Base-by-base conservation (phyloP, 1,140 invertebrate genomes). In the Chlorops oryzae region DNA sequence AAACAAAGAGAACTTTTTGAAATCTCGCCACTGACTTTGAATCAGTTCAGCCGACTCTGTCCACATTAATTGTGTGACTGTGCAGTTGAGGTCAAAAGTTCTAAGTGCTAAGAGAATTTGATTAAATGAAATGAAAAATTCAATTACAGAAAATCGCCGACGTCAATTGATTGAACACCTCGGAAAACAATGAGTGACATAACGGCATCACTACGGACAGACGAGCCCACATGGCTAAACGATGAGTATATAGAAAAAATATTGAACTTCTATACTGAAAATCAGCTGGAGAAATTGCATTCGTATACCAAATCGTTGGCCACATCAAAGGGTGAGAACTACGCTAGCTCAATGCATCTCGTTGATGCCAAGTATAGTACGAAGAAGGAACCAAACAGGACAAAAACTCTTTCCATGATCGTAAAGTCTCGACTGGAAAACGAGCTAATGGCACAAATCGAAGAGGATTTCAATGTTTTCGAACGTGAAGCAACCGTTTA, bases 261-360 rank as follows among this genome's bases (percentile, higher is more conserved):
- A 9, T 20, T 54, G 10, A 27, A 27, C 7, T 24, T 25, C 3
- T 50, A 50, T 25, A 35, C 35, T 7, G 24, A 50, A 9, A 28
- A 22, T 17, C 5, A 37, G 3, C 5, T 45, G n/a, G 17, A 15
- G 2, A 13, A 20, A 17, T 17, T 50, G 6, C 44, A 34, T 2
- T 40, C 2, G 25, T 55, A 37, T 25, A 32, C 27, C 3, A 51
- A 51, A 43, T 13, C 23, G 27, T 37, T 47, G 22, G 51, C 47
- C n/a, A 53, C 55, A n/a, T 18, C 12, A 3, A 55, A 55, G 43
- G 47, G 52, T 41, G 56, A 57, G 47, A 55, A 57, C 25, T 57
- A 45, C 47, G 45, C 46, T 23, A 44, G 48, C 37, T 18, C 28
- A 13, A 22, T 57, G 4, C 18, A 45, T 43, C 21, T 50, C 10